phyloP scores from a whole-genome alignment of 2,888 invertebrate genomes.

The Hybos culiciformis region DNA sequence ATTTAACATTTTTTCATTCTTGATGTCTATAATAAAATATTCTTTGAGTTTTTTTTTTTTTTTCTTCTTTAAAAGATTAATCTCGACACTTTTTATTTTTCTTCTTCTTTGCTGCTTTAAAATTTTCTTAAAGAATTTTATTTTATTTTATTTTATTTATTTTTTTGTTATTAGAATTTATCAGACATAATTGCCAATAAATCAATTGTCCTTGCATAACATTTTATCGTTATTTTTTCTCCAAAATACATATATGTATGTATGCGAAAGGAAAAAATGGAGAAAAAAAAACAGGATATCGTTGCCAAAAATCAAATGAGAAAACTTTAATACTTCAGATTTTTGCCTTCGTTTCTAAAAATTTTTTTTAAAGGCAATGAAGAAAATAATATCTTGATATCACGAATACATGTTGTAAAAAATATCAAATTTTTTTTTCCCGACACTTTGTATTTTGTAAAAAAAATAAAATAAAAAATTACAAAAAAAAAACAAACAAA shows the following conservation, averaged over 20 bases:
- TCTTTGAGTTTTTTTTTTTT: neutral
- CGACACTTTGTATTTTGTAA: too few species aligned
- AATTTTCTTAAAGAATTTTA: neutral
- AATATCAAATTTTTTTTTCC: too few species aligned
- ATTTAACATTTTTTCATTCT: too few species aligned
- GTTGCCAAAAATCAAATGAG: neutral
- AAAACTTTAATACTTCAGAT: too few species aligned
- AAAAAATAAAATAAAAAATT: too few species aligned
- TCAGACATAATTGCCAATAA: conserved; percentile 23
- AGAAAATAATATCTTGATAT: too few species aligned
- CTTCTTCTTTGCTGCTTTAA: neutral
- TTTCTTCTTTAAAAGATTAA: neutral
- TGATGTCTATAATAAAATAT: too few species aligned
- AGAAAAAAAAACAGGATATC: neutral
- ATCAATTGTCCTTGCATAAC: conserved; percentile 18
- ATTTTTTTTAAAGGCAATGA: too few species aligned
- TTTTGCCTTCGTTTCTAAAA: too few species aligned
- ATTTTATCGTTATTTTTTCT: neutral
- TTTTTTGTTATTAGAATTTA: conserved; percentile 16
- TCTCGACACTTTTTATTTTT: neutral
- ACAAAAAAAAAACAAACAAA: too few species aligned
- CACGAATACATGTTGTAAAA: too few species aligned
- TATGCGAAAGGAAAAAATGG: neutral
- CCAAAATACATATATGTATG: neutral
- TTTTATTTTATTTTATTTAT: neutral